These are phyloP conservation scores for Druon quercuslanigerum DNA, from an alignment of 1,140 invertebrate genomes.

Conservation along the genomic window DNA sequence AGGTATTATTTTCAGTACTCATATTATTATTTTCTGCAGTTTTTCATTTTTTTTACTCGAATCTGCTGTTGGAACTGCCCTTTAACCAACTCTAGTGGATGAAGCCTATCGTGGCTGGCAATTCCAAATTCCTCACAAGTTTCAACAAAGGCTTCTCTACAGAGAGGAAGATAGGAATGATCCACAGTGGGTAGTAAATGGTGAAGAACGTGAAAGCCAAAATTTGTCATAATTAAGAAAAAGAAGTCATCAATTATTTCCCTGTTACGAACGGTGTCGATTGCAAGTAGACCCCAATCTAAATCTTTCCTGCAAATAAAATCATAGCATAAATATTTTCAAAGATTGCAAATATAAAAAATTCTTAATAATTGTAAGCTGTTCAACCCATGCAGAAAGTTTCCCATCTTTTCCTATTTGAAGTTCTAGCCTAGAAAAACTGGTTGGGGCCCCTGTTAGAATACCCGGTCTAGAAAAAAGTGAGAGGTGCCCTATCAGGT, in stretches of 20 bases:
- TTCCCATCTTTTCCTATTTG: too few species aligned
- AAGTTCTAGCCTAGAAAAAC: too few species aligned
- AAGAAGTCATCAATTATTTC: not conserved
- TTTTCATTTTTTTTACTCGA: not conserved
- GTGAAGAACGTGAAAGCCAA: not conserved
- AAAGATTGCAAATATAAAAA: too few species aligned
- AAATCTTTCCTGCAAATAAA: not conserved
- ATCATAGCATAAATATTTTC: not conserved
- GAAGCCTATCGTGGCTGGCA: not conserved
- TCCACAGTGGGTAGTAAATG: not conserved
- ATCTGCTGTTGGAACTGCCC: slow-evolving; percentile 9
- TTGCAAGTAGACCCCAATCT: not conserved
- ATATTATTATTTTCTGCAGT: not conserved
- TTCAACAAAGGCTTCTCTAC: not conserved
- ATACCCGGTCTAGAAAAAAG: too few species aligned
- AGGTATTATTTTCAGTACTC: not conserved
- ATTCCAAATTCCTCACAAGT: not conserved
- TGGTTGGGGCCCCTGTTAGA: too few species aligned
- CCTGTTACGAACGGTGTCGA: not conserved
- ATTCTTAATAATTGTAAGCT: too few species aligned
- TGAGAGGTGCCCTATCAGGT: too few species aligned
- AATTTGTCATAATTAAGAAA: not conserved
- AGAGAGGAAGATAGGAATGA: not conserved
- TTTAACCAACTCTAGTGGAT: not conserved
- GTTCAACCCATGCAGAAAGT: too few species aligned